A percentile compares a stretch with the other conserved stretches of the same genome.
Conservation (phyloP, 2,888 invertebrate species). For the Osmoderma eremita region DNA sequence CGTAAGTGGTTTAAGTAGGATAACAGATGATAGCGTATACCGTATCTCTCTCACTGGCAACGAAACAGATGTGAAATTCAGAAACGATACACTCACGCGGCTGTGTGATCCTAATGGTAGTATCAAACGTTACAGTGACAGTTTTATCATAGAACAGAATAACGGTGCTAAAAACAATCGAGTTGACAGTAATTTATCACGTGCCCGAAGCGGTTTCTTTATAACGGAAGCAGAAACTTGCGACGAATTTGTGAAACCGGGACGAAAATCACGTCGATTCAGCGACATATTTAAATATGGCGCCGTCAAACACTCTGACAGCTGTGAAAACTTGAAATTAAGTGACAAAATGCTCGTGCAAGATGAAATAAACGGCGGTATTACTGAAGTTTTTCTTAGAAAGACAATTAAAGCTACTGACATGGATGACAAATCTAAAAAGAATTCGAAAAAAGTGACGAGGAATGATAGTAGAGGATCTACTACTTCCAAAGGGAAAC, state of each 20-base stretch:
- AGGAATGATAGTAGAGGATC: conserved; percentile 45
- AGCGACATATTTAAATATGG: conserved; percentile 59
- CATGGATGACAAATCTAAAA: conserved; percentile 41
- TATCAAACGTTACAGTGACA: conserved; percentile 61
- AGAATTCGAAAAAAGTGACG: conserved; percentile 44
- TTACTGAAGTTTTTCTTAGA: conserved; percentile 44
- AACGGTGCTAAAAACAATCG: conserved; percentile 38
- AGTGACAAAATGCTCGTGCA: conserved; percentile 49
- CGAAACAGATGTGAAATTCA: conserved; percentile 27
- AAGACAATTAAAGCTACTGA: conserved; percentile 17
- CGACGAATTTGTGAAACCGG: conserved; percentile 45
- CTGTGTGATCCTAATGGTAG: conserved; percentile 11
- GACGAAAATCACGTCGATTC: conserved; percentile 56
- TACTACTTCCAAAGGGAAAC: conserved; percentile 42
- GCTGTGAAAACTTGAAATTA: conserved; percentile 55
- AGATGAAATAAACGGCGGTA: conserved; percentile 50
- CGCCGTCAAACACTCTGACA: conserved; percentile 50
- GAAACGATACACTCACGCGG: conserved; percentile 27
- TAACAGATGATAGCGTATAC: conserved; percentile 31
- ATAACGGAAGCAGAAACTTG: conserved; percentile 46
- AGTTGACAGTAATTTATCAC: conserved; percentile 46
- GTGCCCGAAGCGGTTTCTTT: conserved; percentile 57
- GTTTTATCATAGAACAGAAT: conserved; percentile 56
- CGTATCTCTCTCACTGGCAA: conserved; percentile 23
- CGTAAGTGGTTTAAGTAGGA: conserved; percentile 35